Percentiles rank a stretch among this genome's conserved stretches.
These are phyloP conservation scores for Umimayanthus kanabou DNA, from an alignment of 92 coral and sea anemone genomes.

Conservation along the genomic window DNA sequence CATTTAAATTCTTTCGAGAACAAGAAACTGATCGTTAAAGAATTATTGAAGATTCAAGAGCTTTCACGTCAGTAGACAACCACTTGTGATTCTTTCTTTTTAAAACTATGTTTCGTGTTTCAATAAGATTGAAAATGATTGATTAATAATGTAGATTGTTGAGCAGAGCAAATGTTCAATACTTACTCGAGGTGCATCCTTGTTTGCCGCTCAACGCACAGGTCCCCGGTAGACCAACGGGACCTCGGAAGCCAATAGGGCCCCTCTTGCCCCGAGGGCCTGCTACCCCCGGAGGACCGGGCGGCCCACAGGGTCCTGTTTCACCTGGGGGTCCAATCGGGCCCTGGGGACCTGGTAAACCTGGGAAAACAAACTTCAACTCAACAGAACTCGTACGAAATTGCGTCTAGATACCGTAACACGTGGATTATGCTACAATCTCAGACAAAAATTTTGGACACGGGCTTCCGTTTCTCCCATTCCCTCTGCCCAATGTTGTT, in stretches of 20 bases:
- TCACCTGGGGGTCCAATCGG: not conserved
- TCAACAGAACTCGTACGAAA: too few species aligned
- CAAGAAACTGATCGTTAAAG: too few species aligned
- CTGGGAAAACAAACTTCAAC: not conserved
- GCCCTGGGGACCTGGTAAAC: constrained; percentile 31
- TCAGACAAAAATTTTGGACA: too few species aligned
- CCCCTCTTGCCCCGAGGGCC: constrained; percentile 39
- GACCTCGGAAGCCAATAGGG: constrained; percentile 37
- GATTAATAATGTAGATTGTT: too few species aligned
- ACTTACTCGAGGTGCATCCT: not conserved
- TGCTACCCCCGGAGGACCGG: constrained; percentile 15
- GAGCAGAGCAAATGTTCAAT: not conserved
- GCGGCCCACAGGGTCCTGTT: constrained; percentile 5
- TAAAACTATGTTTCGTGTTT: not conserved
- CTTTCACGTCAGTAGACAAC: too few species aligned
- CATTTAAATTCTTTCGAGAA: too few species aligned
- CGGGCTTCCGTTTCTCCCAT: too few species aligned
- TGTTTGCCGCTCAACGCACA: constrained; percentile 11
- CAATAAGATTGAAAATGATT: not conserved
- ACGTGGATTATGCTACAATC: too few species aligned
- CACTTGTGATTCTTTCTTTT: too few species aligned
- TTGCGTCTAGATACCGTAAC: too few species aligned
- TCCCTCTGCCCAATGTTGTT: too few species aligned
- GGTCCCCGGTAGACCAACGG: constrained; percentile 34
- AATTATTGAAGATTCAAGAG: too few species aligned